Base-by-base conservation (phyloP, 2,888 invertebrate genomes). In the Anticlea derivata region DNA sequence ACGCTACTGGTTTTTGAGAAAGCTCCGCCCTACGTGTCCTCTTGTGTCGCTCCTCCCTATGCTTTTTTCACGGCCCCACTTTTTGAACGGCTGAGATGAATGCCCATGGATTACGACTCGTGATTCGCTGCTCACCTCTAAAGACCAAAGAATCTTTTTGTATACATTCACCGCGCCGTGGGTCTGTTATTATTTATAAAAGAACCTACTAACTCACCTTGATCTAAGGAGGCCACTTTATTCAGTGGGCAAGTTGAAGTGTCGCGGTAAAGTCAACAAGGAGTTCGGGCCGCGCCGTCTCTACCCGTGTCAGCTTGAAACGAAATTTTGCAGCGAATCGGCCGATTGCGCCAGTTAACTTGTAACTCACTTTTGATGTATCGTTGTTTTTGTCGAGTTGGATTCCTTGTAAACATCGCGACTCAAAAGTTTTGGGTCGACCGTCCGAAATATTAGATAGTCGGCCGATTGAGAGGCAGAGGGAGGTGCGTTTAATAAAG, bases 301-400 rank as follows among this genome's bases (percentile, higher is more conserved):
- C 65, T 75, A 75, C 76, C 78, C 77, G 69, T 79, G 78, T 80
- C 78, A 78, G 73, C 73, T 79, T 78, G 74, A 79, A 82, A 77
- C 75, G 74, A 80, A 83, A 81, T 83, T 78, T 76, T 52, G 68
- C 70, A 74, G 65, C 70, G 70, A 70, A 73, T 67, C 70, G 67
- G 66, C 75, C 75, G 78, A 76, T 75, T 76, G 70, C 74, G 70
- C 70, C 79, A 76, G 82, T 85, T 81, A 80, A 83, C 81, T 86
- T 82, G 77, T 80, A 83, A 86, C 80, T 86, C 78, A 82, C 83
- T 88, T 87, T 86, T 87, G 86, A 87, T 87, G 78, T 87, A 86
- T 86, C 77, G 83, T 77, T 85, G 83, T 86, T 88, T 86, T 83
- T 83, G 78, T 75, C 71, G 73, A 83, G 78, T 85, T 77, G 64